Percentiles rank a stretch among this genome's conserved stretches.
Conservation (phyloP, 2,797 vertebrate species). For the Acanthurus leucopareius region DNA sequence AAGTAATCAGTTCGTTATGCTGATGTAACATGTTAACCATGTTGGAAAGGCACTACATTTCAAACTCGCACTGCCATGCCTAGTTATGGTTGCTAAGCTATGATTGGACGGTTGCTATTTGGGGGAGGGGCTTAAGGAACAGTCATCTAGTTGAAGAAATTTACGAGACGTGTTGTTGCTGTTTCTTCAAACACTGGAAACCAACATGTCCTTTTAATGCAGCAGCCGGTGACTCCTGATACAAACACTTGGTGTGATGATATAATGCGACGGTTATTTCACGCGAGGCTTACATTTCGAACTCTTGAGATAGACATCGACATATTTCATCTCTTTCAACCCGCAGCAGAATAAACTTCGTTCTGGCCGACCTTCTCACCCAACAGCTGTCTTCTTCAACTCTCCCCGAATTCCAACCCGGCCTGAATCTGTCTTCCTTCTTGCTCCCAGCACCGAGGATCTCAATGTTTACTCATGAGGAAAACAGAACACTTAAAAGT, state of each 20-base stretch:
- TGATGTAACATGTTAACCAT: too few species aligned
- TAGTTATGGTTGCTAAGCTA: neutral
- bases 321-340: conserved; percentile 26
- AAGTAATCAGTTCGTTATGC: too few species aligned
- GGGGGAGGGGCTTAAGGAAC: neutral
- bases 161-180: neutral
- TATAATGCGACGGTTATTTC: neutral
- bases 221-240: neutral
- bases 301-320: too few species aligned
- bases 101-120: neutral
- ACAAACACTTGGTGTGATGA: neutral
- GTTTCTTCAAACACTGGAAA: neutral
- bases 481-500: conserved; percentile 30
- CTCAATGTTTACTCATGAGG: conserved; percentile 31
- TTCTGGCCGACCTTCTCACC: conserved; percentile 54
- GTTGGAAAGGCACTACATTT: too few species aligned
- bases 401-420: conserved; percentile 56
- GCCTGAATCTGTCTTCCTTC: conserved; percentile 15
- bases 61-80: neutral
- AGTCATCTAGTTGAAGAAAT: neutral
- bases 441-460: conserved; percentile 6
- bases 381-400: conserved; percentile 71
- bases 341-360: conserved; percentile 36
- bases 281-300: too few species aligned
- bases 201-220: too few species aligned